Base-by-base conservation (phyloP, 1,140 invertebrate genomes). In the Maconellicoccus hirsutus region DNA sequence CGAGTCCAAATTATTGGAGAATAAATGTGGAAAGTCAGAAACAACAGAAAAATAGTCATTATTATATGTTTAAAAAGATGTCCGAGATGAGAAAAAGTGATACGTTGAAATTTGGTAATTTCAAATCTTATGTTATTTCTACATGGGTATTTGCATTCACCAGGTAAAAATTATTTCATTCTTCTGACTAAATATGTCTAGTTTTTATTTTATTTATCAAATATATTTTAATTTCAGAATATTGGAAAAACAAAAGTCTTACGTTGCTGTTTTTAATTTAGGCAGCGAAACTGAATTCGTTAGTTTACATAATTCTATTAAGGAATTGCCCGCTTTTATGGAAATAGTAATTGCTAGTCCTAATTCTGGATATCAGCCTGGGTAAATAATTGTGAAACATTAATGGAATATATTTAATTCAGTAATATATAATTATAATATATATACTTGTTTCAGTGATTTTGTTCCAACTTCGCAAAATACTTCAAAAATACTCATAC, bases 1-100 rank as follows among this genome's bases (percentile, higher is more conserved):
- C 88, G 0, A 81, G 83, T 74, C 73, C 79, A 0, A 80, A 85
- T 73, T 87, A 84, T 73, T 70, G 73, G 14, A 75, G 75, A 0
- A 74, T 79, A 23, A 87, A 86, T 74, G 82, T 85, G 0, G 75
- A 82, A 66, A 14, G 29, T 0, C 71, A 73, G 22, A 52, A 73
- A 61, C 26, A 71, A 19, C 33, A 38, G n/a, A 42, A 52, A 7
- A 66, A 19, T 8, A 71, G 71, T 16, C 25, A 70, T 59, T 71
- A 69, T 7, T 70, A 74, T 19, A 27, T 74, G 25, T 74, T 63
- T 21, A 74, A 72, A 39, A 66, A 66, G 27, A 26, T 74, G 21
- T 39, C 59, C 8, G 3, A 69, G n/a, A 42, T 73, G 29, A 42
- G 72, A 16, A 39, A 71, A n/a, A 71, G 72, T 7, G 61, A 72